Evolutionary conservation across 2,113 vertebrate species (phyloP), one percentile per base, ranked within the genome.

Genomic region (Corvus moneduloides): DNA sequence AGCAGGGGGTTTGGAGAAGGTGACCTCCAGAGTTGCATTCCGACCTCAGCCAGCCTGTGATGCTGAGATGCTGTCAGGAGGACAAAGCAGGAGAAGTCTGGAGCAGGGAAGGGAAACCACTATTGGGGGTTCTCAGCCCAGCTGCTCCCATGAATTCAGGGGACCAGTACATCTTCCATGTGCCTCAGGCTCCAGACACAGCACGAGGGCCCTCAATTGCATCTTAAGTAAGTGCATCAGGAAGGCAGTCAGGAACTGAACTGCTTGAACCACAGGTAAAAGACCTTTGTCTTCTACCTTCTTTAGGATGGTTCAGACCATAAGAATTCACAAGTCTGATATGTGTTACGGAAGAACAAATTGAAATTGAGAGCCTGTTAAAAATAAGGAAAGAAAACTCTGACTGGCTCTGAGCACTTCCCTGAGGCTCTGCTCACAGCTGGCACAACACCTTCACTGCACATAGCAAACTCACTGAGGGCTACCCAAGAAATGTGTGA

Each of bases 151-250:
- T 2, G 13, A 71, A 58, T 33, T 32, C 35, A 39, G 13, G 27
- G 13, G 21, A 22, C 21, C 58, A 67, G 54, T 17, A 41, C 4
- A 6, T 13, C 7, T 23, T 55, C 55, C 4, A 0, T 23, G 24
- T 51, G 37, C 26, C 28, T 75, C 62, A 35, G 49, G 23, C 39
- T 83, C 63, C 72, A 73, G 72, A 14, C 30, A 66, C n/a, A 84
- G 51, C 26, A 92, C 0, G 0, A 46, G 23, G 1, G 17, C 10
- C 28, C 41, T 68, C 46, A 63, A 37, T n/a, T 14, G 1, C 32
- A 73, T 55, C 73, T 68, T 75, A 68, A 68, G 12, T 28, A 78
- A 82, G 26, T 4, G 2, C 16, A 59, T 49, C 19, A 13, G n/a
- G 43, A 84, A n/a, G 52, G 39, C 7, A 14, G 23, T 23, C 79